Conservation (phyloP, 2,797 vertebrate species). For the Mustela erminea region DNA sequence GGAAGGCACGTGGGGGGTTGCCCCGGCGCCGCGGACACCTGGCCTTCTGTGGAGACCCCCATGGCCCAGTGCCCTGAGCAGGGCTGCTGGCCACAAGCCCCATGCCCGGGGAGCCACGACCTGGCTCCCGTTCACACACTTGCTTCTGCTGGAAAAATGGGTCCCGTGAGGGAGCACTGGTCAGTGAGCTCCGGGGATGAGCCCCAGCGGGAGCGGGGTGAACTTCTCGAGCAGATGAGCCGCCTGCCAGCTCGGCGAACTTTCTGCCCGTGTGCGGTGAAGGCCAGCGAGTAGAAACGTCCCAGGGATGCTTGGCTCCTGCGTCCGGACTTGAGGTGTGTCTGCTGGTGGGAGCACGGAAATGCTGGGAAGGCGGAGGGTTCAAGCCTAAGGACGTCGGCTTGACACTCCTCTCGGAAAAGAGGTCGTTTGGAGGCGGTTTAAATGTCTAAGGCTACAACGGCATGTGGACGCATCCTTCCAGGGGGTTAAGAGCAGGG, state of each 20-base stretch:
- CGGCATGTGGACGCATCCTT: neutral
- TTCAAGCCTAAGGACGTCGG: neutral
- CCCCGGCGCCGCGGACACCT: conserved; percentile 41
- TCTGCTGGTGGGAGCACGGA: neutral
- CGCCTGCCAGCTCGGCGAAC: neutral
- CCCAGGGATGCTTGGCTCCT: neutral
- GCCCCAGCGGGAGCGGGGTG: neutral
- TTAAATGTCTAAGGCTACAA: neutral
- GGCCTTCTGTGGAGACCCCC: conserved; percentile 41
- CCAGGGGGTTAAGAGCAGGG: neutral
- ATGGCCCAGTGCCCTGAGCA: neutral
- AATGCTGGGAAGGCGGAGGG: neutral
- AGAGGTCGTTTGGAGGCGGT: neutral
- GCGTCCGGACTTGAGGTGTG: neutral
- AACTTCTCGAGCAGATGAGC: neutral
- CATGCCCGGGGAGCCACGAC: conserved; percentile 53
- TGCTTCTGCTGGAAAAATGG: conserved; percentile 70
- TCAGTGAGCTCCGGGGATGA: neutral
- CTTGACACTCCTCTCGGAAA: neutral
- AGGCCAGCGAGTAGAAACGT: neutral
- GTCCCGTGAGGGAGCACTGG: conserved; percentile 33
- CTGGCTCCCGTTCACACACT: conserved; percentile 38
- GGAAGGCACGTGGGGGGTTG: conserved; percentile 52
- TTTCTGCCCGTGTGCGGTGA: neutral
- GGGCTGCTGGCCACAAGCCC: conserved; percentile 65